Conservation (phyloP, 2,113 vertebrate species). For the Typhlomys cinereus region DNA sequence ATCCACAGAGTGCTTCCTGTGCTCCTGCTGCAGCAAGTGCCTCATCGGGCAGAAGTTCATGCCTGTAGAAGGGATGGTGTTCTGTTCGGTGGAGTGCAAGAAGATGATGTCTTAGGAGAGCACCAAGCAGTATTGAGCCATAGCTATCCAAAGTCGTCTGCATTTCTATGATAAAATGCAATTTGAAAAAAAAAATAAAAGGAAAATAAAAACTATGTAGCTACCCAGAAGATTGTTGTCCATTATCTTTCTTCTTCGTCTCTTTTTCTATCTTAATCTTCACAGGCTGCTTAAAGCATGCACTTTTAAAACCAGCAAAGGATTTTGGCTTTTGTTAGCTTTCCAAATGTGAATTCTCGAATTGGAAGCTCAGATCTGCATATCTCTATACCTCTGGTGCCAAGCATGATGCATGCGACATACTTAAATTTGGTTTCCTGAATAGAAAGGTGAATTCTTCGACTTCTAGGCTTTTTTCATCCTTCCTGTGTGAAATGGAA, state of each 20-base stretch:
- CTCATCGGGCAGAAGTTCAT: conserved; percentile 97
- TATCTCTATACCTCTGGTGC: neutral
- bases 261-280: conserved; percentile 47
- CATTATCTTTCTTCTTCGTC: conserved; percentile 45
- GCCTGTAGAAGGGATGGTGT: conserved; percentile 91
- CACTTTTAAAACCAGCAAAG: conserved; percentile 40
- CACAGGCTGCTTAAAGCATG: conserved; percentile 49
- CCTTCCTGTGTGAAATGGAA: conserved; percentile 11
- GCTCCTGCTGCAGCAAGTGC: conserved; percentile 94
- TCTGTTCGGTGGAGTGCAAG: conserved; percentile 97
- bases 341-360: conserved; percentile 21
- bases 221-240: conserved; percentile 60
- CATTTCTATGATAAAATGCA: conserved; percentile 81
- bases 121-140: neutral
- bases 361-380: conserved; percentile 41
- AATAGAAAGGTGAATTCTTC: neutral
- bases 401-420: conserved; percentile 11
- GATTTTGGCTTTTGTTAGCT: conserved; percentile 25
- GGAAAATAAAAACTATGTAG: neutral
- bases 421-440: conserved; percentile 12
- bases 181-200: conserved; percentile 67
- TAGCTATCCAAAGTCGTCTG: conserved; percentile 75
- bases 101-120: conserved; percentile 89
- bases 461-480: neutral
- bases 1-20: conserved; percentile 91